These are phyloP conservation scores for Chloromyia formosa DNA, from an alignment of 2,888 invertebrate genomes.

Conservation along the genomic window DNA sequence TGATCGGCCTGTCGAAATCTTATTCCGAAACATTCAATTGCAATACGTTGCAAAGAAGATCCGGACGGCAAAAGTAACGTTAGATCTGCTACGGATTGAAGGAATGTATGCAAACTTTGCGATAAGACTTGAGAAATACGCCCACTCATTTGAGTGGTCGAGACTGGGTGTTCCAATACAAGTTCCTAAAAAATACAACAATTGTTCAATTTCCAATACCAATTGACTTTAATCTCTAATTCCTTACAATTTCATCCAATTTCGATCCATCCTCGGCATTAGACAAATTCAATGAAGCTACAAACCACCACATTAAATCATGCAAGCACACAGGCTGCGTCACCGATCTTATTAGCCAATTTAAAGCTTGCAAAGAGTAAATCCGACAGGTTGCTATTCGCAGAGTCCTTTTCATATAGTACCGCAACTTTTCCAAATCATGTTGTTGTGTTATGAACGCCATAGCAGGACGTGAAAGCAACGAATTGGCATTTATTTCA, in stretches of 20 bases:
- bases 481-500: constrained; percentile 55
- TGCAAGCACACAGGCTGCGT: constrained; percentile 92
- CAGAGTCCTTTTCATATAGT: constrained; percentile 89
- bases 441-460: constrained; percentile 86
- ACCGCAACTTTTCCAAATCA: constrained; percentile 82
- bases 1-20: constrained; percentile 90
- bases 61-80: constrained; percentile 89
- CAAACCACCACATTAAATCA: constrained; percentile 97
- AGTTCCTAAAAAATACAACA: constrained; percentile 61
- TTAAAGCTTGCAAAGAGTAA: constrained; percentile 91
- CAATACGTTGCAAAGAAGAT: constrained; percentile 88
- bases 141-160: constrained; percentile 81
- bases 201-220: constrained; percentile 22
- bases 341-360: constrained; percentile 92
- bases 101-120: constrained; percentile 81
- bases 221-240: not conserved
- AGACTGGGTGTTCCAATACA: constrained; percentile 75
- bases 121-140: constrained; percentile 74
- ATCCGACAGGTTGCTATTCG: constrained; percentile 82
- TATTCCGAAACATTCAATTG: constrained; percentile 92
- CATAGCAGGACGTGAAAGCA: constrained; percentile 77
- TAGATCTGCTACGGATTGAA: constrained; percentile 91
- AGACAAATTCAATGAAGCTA: constrained; percentile 77
- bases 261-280: constrained; percentile 66
- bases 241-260: constrained; percentile 59